Evolutionary conservation across 1,140 invertebrate genomes (phyloP), one percentile per base, ranked within the genome.

Genomic region (Drosophila mojavensis): DNA sequence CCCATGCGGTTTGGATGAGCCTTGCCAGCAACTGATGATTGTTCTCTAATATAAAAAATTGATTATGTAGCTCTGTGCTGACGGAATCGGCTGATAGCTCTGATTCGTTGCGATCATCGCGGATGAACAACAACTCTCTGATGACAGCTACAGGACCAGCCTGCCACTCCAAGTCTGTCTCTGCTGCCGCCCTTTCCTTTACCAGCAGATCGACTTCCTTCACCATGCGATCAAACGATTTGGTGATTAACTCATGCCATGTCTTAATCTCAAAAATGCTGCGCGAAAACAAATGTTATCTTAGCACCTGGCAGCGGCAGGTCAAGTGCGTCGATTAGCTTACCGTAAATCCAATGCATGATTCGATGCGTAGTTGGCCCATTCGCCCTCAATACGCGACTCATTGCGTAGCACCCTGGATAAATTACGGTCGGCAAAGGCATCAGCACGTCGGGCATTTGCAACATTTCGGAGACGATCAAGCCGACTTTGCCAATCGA

Each of bases 61-160:
- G 96, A 91, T 96, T 97, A 92, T 96, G 96, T 45, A 98, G 92
- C 92, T 98, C 96, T 11, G 94, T 94, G 88, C 97, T 96, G 97
- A 66, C 96, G 95, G 6, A 30, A 30, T 30, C 28, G 3, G 28
- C 28, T 30, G 97, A 97, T 30, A 97, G 93, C 92, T 98, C 97
- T 11, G 95, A 94, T 13, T 94, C 94, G 65, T 95, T 93, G 56
- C 97, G 94, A 39, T 95, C 95, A 88, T 98, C 97, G 75, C 97
- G 94, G 83, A 96, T 95, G 0, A 95, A 96, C 41, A 97, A 94
- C 84, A 96, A 97, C 92, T 97, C 96, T 50, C 28, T 6, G 95
- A 95, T 36, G 95, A 94, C 5, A 97, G 94, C 66, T 95, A 94
- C 11, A 97, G 96, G 96, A 51, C 95, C 93, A 64, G 95, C 95